These are phyloP conservation scores for Chaitophorus viminalis DNA, from an alignment of 2,888 invertebrate genomes.

Conservation along the genomic window DNA sequence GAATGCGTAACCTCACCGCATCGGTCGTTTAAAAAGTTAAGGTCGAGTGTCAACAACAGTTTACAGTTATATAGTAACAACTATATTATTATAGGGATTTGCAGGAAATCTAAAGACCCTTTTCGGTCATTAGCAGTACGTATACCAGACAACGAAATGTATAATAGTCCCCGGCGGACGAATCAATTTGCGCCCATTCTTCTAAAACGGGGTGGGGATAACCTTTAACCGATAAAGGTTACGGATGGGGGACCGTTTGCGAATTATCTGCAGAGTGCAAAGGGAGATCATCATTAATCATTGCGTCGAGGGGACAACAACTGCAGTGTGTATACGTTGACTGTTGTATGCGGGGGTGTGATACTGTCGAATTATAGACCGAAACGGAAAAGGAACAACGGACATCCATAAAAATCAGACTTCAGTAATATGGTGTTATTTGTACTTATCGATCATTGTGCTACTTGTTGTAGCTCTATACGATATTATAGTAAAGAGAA, in stretches of 20 bases:
- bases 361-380: not conserved
- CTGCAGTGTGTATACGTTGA: not conserved
- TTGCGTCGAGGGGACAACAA: conserved; percentile 17
- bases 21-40: conserved; percentile 31
- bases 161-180: conserved; percentile 52
- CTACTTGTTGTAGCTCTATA: not conserved
- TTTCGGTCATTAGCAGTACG: conserved; percentile 31
- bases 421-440: not conserved
- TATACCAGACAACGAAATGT: not conserved
- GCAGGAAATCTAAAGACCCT: not conserved
- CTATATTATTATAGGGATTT: not conserved
- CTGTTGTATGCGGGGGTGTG: not conserved
- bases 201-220: not conserved
- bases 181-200: conserved; percentile 40
- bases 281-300: conserved; percentile 57
- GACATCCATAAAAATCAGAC: not conserved
- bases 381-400: conserved; percentile 9
- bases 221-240: conserved; percentile 58
- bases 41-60: not conserved
- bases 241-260: conserved; percentile 5
- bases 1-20: not conserved
- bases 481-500: not conserved
- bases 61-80: not conserved
- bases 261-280: not conserved
- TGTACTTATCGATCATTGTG: not conserved